A percentile compares a stretch with the other conserved stretches of the same genome.
phyloP scores from a whole-genome alignment of 35 echinoderm and acorn worm species.

The Hemicentrotus pulcherrimus region DNA sequence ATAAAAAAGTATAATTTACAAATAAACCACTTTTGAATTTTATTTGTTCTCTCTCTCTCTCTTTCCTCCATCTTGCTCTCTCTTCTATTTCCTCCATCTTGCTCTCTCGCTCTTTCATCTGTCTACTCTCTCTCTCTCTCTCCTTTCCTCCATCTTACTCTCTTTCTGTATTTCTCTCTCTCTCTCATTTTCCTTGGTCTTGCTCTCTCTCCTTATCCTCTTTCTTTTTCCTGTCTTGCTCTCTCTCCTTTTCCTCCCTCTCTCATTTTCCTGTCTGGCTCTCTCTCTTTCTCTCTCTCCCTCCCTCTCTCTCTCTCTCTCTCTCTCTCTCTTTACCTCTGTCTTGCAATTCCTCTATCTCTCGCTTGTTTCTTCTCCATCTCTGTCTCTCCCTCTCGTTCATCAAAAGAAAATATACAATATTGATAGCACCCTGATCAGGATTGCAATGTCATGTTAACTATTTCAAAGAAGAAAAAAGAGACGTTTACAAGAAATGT shows the following conservation, averaged over 20 bases:
- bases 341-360: no score
- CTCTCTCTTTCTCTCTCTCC: not conserved
- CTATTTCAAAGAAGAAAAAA: constrained; percentile 12
- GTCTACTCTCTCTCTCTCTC: not conserved
- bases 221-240: not conserved
- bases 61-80: not conserved
- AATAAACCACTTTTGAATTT: no score
- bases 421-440: not conserved
- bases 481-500: not conserved
- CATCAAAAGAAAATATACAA: not conserved
- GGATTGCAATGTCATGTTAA: not conserved
- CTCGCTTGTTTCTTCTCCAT: no score
- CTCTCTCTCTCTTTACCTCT: not conserved
- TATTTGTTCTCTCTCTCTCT: no score
- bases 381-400: no score
- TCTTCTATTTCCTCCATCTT: not conserved
- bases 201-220: not conserved
- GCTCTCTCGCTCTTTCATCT: not conserved
- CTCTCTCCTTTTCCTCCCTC: not conserved
- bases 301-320: not conserved
- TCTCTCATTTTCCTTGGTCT: not conserved
- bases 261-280: not conserved
- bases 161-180: not conserved
- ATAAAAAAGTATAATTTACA: no score
- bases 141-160: not conserved